These are phyloP conservation scores for Cynopterus brachyotis DNA, from an alignment of 2,113 vertebrate genomes.

Conservation along the genomic window DNA sequence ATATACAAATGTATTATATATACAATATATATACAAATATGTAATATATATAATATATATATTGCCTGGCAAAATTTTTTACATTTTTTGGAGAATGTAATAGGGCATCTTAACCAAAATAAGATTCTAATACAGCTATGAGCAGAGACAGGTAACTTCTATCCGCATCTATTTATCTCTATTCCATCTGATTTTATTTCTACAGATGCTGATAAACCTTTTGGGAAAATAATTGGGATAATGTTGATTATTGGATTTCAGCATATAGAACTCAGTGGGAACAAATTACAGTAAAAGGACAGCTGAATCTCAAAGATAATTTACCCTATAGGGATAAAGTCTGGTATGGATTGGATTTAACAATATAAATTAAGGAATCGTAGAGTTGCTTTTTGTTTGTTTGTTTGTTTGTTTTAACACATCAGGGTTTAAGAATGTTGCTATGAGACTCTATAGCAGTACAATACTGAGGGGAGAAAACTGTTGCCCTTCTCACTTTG, in stretches of 20 bases:
- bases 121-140: neutral
- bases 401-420: neutral
- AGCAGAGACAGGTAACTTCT: neutral
- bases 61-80: neutral
- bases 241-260: neutral
- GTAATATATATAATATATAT: neutral
- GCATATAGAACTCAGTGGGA: neutral
- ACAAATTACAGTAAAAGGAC: neutral
- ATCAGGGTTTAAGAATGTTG: neutral
- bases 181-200: constrained; percentile 27
- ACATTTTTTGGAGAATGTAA: neutral
- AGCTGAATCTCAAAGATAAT: neutral
- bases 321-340: neutral
- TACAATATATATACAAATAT: no score
- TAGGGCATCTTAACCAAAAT: neutral
- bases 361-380: neutral
- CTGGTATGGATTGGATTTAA: neutral
- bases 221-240: neutral
- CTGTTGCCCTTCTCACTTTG: neutral
- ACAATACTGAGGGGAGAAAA: neutral
- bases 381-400: neutral
- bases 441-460: neutral
- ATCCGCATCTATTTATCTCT: neutral
- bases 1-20: neutral
- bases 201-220: neutral